A percentile compares a stretch with the other conserved stretches of the same genome.
Conservation (phyloP, 2,113 vertebrate genomes). For the Montifringilla adamsi region DNA sequence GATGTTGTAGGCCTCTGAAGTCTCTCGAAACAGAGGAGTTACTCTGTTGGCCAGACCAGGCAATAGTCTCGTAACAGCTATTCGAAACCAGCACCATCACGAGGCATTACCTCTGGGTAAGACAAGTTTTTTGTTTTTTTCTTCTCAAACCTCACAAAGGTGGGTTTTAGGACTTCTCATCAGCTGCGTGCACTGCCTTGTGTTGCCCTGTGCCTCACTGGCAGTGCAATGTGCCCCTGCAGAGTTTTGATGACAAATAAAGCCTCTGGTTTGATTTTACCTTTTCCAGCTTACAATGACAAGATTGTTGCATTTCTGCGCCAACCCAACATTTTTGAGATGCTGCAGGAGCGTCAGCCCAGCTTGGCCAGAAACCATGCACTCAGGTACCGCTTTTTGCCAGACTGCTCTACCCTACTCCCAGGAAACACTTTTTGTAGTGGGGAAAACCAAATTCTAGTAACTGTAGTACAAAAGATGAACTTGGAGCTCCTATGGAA, state of each 20-base stretch:
- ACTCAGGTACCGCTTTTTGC: constrained; percentile 80
- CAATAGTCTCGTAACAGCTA: constrained; percentile 88
- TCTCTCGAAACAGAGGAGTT: constrained; percentile 89
- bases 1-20: constrained; percentile 87
- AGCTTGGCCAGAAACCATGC: constrained; percentile 90
- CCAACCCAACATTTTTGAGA: constrained; percentile 95
- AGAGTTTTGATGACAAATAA: background rate
- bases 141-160: background rate
- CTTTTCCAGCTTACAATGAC: constrained; percentile 91
- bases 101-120: constrained; percentile 83
- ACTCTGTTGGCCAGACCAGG: constrained; percentile 85
- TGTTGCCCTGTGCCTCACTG: background rate
- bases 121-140: background rate
- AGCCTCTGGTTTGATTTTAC: background rate
- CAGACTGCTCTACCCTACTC: background rate
- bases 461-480: background rate
- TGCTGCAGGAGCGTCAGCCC: constrained; percentile 94
- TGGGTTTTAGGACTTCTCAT: background rate
- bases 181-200: accelerated
- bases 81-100: constrained; percentile 86
- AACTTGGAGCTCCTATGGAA: background rate
- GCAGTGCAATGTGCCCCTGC: background rate
- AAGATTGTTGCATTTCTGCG: constrained; percentile 98
- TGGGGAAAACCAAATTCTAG: background rate
- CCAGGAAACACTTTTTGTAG: background rate